Conservation (phyloP, 2,797 vertebrate species). For the Trachops cirrhosus region DNA sequence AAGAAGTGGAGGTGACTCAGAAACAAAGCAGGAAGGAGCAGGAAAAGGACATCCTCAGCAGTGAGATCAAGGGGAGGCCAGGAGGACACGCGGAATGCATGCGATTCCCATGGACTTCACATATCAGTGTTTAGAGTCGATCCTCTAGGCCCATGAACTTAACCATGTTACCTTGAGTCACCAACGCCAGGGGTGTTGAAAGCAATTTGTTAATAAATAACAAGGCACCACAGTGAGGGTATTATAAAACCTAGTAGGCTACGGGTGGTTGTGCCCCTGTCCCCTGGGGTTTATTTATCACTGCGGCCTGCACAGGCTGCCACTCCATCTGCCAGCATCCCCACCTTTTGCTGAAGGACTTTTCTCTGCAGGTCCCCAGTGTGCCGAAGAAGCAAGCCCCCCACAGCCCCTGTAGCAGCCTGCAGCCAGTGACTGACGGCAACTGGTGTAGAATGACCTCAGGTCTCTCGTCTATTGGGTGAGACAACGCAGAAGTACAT, state of each 20-base stretch:
- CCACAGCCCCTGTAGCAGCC: not conserved
- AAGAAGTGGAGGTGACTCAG: not conserved
- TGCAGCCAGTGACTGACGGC: not conserved
- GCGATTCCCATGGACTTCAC: not conserved
- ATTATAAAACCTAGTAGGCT: not conserved
- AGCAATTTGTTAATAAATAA: not conserved
- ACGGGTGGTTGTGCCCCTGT: not conserved
- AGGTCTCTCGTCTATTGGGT: not conserved
- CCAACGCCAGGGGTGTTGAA: not conserved
- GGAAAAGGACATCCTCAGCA: not conserved
- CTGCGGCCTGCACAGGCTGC: not conserved
- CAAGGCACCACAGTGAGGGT: not conserved
- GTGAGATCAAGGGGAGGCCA: not conserved
- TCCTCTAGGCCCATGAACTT: not conserved
- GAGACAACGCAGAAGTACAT: not conserved
- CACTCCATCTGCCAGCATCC: not conserved
- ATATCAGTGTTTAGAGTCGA: not conserved
- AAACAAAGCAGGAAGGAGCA: not conserved
- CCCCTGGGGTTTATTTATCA: not conserved
- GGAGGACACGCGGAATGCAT: fast-evolving
- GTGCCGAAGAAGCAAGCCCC: not conserved
- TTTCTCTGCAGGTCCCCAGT: not conserved
- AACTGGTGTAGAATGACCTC: not conserved
- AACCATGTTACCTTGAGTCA: not conserved
- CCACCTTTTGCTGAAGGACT: not conserved